Evolutionary conservation across 2,113 vertebrate species (phyloP).

Genomic region (Odontophorus gujanensis): DNA sequence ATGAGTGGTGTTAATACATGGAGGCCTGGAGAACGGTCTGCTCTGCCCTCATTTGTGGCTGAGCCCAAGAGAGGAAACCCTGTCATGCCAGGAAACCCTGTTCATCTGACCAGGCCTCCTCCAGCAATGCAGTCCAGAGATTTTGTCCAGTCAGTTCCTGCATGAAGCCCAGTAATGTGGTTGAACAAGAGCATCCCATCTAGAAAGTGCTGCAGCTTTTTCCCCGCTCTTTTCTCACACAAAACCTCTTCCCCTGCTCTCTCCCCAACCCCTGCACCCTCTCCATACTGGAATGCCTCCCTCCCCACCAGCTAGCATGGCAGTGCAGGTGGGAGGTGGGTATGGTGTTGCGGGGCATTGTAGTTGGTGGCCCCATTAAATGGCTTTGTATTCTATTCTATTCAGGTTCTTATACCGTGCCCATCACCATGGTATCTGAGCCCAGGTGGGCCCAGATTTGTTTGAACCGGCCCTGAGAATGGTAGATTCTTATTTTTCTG

Average conservation of each 20-base stretch:
- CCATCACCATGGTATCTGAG: constrained; percentile 78
- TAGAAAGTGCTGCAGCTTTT: constrained; percentile 39
- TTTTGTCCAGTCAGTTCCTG: constrained; percentile 36
- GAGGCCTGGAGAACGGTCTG: not conserved
- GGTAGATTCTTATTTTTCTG: constrained; percentile 76
- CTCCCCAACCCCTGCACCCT: constrained; percentile 25
- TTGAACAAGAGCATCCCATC: constrained; percentile 64
- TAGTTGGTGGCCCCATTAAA: constrained; percentile 70
- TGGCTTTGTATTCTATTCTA: constrained; percentile 77
- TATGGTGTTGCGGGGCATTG: not conserved
- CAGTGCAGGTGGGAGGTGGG: constrained; percentile 67
- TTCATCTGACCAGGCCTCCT: not conserved
- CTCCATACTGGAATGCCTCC: constrained; percentile 69
- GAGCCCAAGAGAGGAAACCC: not conserved
- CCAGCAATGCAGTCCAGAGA: not conserved
- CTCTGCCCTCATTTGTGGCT: not conserved
- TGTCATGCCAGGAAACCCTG: not conserved
- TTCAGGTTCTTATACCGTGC: constrained; percentile 78
- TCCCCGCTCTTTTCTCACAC: constrained; percentile 28
- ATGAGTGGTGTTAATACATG: not conserved
- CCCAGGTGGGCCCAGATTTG: constrained; percentile 78
- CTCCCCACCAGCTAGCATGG: constrained; percentile 53
- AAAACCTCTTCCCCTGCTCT: constrained; percentile 54
- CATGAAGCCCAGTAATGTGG: constrained; percentile 36
- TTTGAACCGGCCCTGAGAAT: constrained; percentile 79